A percentile compares a stretch with the other conserved stretches of the same genome.
These are phyloP conservation scores for Hylomyscus alleni DNA, from an alignment of 2,797 vertebrate genomes.

Conservation along the genomic window DNA sequence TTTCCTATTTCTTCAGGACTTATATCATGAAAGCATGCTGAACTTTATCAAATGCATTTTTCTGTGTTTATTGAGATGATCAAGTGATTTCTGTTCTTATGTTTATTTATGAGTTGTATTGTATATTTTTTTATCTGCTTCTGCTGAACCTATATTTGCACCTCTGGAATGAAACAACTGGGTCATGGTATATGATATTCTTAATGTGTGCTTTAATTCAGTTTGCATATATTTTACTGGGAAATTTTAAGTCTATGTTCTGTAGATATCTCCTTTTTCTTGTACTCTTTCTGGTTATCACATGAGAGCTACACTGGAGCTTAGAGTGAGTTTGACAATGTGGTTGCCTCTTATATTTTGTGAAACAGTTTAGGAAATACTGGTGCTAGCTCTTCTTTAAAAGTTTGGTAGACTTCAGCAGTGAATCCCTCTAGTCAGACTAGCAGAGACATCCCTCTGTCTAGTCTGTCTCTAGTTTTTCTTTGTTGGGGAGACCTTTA, in stretches of 20 bases:
- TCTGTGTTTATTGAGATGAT: not conserved
- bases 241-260: not conserved
- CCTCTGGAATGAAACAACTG: not conserved
- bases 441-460: no score
- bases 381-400: not conserved
- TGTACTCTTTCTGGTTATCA: not conserved
- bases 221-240: not conserved
- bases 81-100: not conserved
- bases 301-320: not conserved
- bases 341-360: not conserved
- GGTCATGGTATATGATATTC: not conserved
- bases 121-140: not conserved
- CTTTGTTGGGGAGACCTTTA: not conserved
- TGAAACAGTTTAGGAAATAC: not conserved
- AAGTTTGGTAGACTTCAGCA: not conserved
- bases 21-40: not conserved
- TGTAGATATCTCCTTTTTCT: not conserved
- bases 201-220: not conserved
- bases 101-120: not conserved
- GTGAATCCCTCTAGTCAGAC: not conserved
- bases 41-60: not conserved
- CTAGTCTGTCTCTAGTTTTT: no score
- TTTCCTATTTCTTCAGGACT: not conserved
- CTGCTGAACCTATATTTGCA: not conserved
- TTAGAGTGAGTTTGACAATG: not conserved